These are phyloP conservation scores for Cheilinus undulatus DNA, from an alignment of 2,113 vertebrate species.

Conservation along the genomic window DNA sequence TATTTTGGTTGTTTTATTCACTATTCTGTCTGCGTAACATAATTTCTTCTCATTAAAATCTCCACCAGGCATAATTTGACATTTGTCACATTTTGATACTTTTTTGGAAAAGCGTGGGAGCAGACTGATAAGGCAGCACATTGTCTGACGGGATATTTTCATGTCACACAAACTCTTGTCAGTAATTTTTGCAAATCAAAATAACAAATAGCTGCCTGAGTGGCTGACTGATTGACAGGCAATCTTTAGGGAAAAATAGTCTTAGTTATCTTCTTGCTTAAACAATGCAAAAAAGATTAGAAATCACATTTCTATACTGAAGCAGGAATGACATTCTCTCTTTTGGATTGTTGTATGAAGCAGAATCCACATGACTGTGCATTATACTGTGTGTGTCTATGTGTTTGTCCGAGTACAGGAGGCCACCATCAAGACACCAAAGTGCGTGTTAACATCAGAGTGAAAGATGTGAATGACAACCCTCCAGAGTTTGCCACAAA, in stretches of 20 bases:
- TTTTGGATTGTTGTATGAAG: slow-evolving; percentile 1
- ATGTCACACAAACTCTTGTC: slow-evolving; percentile 33
- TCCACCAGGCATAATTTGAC: slow-evolving; percentile 15
- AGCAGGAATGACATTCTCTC: slow-evolving; percentile 20
- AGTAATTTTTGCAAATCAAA: slow-evolving; percentile 47
- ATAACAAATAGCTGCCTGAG: slow-evolving; percentile 42
- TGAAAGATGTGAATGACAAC: slow-evolving; percentile 94
- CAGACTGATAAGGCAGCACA: background rate
- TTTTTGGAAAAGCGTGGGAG: background rate
- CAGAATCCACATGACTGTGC: slow-evolving; percentile 4
- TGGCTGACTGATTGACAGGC: slow-evolving; percentile 47
- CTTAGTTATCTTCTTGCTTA: slow-evolving; percentile 24
- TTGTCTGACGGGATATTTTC: slow-evolving; percentile 13
- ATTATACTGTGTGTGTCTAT: slow-evolving; percentile 13
- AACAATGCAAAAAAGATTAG: slow-evolving; percentile 14
- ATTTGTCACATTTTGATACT: slow-evolving; percentile 18
- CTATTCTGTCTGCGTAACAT: slow-evolving; percentile 10
- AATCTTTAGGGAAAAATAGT: slow-evolving; percentile 32
- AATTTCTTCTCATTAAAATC: slow-evolving; percentile 3
- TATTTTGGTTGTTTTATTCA: background rate
- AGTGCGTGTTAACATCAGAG: slow-evolving; percentile 93
- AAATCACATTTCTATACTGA: slow-evolving; percentile 3
- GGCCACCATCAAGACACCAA: slow-evolving; percentile 93
- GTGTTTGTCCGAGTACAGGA: slow-evolving; percentile 76
- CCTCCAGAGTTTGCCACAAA: slow-evolving; percentile 91